Evolutionary conservation across 1,140 invertebrate species (phyloP), one percentile per base, ranked within the genome.

Genomic region (Panagrolaimus sp.): DNA sequence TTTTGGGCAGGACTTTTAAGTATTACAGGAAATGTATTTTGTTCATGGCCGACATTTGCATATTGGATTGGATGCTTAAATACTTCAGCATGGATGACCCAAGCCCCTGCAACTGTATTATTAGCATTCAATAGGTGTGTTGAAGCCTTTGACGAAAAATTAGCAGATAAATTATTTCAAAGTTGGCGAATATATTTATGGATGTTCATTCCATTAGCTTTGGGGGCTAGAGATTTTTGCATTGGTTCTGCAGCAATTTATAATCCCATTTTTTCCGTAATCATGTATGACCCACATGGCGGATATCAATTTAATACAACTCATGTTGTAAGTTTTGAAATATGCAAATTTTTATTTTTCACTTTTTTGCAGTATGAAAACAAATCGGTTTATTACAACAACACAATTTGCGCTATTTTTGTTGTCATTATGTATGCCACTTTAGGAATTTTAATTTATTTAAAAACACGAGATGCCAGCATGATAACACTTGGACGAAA

Each of bases 11-110:
- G 70, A 3, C 9, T 70, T 24, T 71, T 71, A 9, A 38, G 21
- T 0, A 58, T 71, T 63, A 45, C 72, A 17, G 70, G 70, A 10
- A 66, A 44, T 1, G 70, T 55, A 5, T 71, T 73, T 48, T 71
- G 70, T 26, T 28, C 21, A 14, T 28, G 58, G 32, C 70, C 70
- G 4, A 17, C 74, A 73, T 32, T 71, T 63, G 14, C 9, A 73
- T 17, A 47, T 48, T 26, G 70, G 70, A 17, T 21, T 12, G 17
- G 21, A 21, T 24, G 21, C 9, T 24, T 28, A 24, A 24, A 26
- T 58, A 12, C 58, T 63, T 10, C 14, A 14, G 12, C 38, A 17
- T 70, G 68, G 68, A 70, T 24, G 10, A 55, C 28, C 10, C 38
- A 28, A 24, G 43, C 68, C 0, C 14, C 67, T 15, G 26, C 64